These are phyloP conservation scores for Epinotia nisella DNA, from an alignment of 2,888 invertebrate genomes.

Conservation along the genomic window DNA sequence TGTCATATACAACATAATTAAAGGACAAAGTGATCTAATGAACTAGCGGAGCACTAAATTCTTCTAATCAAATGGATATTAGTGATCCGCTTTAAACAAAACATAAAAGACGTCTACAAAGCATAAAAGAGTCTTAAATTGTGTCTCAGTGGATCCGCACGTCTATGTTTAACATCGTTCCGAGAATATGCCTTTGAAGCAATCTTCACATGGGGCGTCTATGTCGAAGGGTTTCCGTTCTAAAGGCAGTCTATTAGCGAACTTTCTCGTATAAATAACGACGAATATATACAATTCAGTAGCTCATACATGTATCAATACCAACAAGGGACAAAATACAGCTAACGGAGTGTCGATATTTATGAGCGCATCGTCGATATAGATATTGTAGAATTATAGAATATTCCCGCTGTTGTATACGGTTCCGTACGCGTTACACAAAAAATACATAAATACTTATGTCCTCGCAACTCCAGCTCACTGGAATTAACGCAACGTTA, in stretches of 20 bases:
- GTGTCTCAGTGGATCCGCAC: conserved; percentile 10
- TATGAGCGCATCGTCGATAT: background rate
- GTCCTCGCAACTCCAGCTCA: background rate
- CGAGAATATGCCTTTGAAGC: conserved; percentile 31
- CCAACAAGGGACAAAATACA: background rate
- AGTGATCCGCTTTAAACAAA: background rate
- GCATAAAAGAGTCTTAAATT: conserved; percentile 13
- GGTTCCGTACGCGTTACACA: too few relatives aligned
- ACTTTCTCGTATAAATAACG: background rate
- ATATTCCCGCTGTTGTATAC: too few relatives aligned
- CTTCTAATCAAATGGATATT: background rate
- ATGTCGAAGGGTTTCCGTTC: conserved; percentile 25
- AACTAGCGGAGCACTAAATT: background rate
- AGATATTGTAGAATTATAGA: too few relatives aligned
- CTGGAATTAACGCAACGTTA: background rate
- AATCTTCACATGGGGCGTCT: conserved; percentile 1
- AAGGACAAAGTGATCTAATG: background rate
- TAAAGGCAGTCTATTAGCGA: conserved; percentile 18
- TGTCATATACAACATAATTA: conserved; percentile 23
- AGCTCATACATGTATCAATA: background rate
- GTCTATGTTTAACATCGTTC: conserved; percentile 33
- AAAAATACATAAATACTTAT: background rate
- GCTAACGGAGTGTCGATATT: background rate
- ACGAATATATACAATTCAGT: background rate
- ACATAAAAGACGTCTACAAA: conserved; percentile 10